Evolutionary conservation across 1,140 invertebrate genomes (phyloP).

Genomic region (Hyposmocoma kahamanoa): DNA sequence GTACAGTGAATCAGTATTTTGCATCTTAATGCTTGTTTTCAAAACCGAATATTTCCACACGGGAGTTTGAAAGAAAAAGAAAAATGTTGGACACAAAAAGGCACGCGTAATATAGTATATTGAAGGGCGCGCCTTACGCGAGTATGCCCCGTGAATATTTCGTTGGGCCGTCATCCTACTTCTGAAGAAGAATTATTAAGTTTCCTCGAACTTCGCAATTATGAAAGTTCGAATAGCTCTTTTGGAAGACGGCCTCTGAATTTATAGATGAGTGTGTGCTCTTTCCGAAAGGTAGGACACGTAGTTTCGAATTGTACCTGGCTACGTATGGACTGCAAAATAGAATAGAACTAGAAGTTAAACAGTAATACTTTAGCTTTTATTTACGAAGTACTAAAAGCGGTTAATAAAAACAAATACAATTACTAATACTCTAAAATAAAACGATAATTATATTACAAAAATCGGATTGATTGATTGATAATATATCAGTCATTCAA

Average conservation of each 20-base stretch:
- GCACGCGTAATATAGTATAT: constrained; percentile 44
- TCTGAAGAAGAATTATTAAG: constrained; percentile 74
- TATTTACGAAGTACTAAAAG: too few species aligned
- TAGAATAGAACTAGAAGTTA: too few species aligned
- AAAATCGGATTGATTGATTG: too few species aligned
- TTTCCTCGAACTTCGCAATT: constrained; percentile 71
- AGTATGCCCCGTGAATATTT: constrained; percentile 68
- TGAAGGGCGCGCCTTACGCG: constrained; percentile 46
- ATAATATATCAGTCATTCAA: too few species aligned
- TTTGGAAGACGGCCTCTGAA: constrained; percentile 66
- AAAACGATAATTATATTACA: too few species aligned
- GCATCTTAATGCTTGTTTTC: too few species aligned
- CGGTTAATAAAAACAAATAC: too few species aligned
- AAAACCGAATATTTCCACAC: neutral
- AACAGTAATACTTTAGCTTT: too few species aligned
- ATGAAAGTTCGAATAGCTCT: constrained; percentile 73
- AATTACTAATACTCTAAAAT: too few species aligned
- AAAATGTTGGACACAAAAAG: constrained; percentile 42
- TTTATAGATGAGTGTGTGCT: constrained; percentile 70
- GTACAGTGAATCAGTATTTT: too few species aligned
- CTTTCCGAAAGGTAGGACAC: constrained; percentile 29
- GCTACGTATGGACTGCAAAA: too few species aligned
- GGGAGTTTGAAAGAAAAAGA: neutral
- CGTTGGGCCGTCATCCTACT: constrained; percentile 63
- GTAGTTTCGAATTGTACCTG: too few species aligned